phyloP scores from a whole-genome alignment of 1,140 invertebrate genomes.

The Caenorhabditis briggsae region DNA sequence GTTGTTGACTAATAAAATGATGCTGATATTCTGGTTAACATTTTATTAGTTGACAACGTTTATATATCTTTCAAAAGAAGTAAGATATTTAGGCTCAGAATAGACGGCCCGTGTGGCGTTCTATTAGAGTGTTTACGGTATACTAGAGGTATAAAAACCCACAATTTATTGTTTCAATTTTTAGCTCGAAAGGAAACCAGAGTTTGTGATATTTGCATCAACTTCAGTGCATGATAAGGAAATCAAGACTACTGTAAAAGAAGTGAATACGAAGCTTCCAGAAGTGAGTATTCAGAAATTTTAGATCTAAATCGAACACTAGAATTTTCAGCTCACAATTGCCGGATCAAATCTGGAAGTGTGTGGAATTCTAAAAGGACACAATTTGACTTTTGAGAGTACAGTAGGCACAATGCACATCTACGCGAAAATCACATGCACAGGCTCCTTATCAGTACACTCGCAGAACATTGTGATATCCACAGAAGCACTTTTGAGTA shows the following conservation, averaged over 20 bases:
- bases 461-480: slow-evolving; percentile 50
- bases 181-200: slow-evolving; percentile 56
- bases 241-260: slow-evolving; percentile 55
- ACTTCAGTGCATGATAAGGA: slow-evolving; percentile 37
- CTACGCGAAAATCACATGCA: slow-evolving; percentile 51
- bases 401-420: slow-evolving; percentile 57
- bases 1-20: too few species aligned
- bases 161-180: background rate
- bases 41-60: too few species aligned
- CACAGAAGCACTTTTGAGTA: slow-evolving; percentile 46
- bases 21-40: too few species aligned
- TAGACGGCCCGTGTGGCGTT: too few species aligned
- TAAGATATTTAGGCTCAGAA: too few species aligned
- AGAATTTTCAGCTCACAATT: slow-evolving; percentile 12
- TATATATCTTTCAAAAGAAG: too few species aligned
- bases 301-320: background rate
- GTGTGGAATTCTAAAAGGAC: slow-evolving; percentile 47
- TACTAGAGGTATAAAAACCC: too few species aligned
- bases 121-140: too few species aligned
- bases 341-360: slow-evolving; percentile 60
- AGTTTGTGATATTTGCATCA: slow-evolving; percentile 47
- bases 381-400: slow-evolving; percentile 49
- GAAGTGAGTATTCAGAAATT: slow-evolving; percentile 11
- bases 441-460: slow-evolving; percentile 4
- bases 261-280: slow-evolving; percentile 27